Conservation (phyloP, 2,888 invertebrate species). For the Trissonchulus latispiculum region DNA sequence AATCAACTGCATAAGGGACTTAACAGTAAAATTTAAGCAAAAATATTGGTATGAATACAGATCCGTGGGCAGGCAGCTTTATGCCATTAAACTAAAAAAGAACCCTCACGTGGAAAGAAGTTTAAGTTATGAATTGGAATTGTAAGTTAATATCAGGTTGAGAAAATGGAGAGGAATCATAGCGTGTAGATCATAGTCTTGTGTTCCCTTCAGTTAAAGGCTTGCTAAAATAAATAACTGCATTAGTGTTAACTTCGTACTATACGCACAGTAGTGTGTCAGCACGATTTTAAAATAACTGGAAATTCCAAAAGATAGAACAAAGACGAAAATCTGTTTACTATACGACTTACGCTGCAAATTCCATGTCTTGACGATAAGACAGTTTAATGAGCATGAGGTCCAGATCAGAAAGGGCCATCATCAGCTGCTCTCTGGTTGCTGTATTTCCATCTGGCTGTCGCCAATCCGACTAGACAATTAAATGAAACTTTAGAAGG, state of each 20-base stretch:
- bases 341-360: constrained; percentile 11
- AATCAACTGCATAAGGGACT: too few species aligned
- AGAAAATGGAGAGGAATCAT: too few species aligned
- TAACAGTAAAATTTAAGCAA: too few species aligned
- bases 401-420: constrained; percentile 75
- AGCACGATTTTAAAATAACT: neutral
- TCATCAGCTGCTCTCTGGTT: constrained; percentile 69
- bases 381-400: constrained; percentile 77
- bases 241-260: neutral
- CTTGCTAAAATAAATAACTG: neutral
- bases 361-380: constrained; percentile 48
- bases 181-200: too few species aligned
- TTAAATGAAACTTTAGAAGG: neutral
- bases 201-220: too few species aligned
- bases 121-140: too few species aligned
- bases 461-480: constrained; percentile 36
- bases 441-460: constrained; percentile 67
- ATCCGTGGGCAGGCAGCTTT: too few species aligned
- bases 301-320: neutral
- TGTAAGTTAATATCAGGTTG: too few species aligned
- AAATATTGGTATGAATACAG: too few species aligned
- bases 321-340: neutral
- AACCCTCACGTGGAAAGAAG: too few species aligned
- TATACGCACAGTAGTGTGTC: neutral
- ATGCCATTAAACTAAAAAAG: too few species aligned